Evolutionary conservation across 2,797 vertebrate species (phyloP).

Genomic region (Phrynocephalus forsythii): DNA sequence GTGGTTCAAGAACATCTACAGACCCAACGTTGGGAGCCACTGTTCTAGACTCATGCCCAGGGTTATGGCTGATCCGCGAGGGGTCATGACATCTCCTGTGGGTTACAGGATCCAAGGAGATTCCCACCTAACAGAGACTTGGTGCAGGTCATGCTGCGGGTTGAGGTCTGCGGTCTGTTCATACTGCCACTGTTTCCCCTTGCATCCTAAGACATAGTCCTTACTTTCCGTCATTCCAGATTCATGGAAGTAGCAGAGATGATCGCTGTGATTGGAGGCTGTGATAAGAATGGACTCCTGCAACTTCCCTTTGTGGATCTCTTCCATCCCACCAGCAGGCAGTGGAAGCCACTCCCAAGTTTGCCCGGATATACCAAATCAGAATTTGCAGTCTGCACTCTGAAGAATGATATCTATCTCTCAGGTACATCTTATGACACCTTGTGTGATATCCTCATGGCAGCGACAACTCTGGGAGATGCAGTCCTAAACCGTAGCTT

Average conservation of each 20-base stretch:
- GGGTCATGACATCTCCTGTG: too few species aligned
- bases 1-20: too few species aligned
- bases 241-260: constrained; percentile 81
- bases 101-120: too few species aligned
- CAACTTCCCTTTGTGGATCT: constrained; percentile 78
- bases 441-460: neutral
- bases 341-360: constrained; percentile 77
- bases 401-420: constrained; percentile 85
- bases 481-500: too few species aligned
- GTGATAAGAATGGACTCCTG: constrained; percentile 79
- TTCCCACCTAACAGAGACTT: too few species aligned
- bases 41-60: too few species aligned
- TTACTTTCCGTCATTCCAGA: constrained; percentile 61
- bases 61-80: too few species aligned
- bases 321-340: constrained; percentile 75
- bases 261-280: constrained; percentile 83
- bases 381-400: constrained; percentile 81
- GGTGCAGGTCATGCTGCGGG: too few species aligned
- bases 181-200: neutral
- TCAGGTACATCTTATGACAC: constrained; percentile 76
- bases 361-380: constrained; percentile 82
- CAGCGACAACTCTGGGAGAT: too few species aligned
- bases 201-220: fast-evolving
- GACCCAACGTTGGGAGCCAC: too few species aligned
- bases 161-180: too few species aligned